Percentiles rank a stretch among this genome's conserved stretches.
Evolutionary conservation across 2,888 invertebrate genomes (phyloP).

Genomic region (Julus scanicus): DNA sequence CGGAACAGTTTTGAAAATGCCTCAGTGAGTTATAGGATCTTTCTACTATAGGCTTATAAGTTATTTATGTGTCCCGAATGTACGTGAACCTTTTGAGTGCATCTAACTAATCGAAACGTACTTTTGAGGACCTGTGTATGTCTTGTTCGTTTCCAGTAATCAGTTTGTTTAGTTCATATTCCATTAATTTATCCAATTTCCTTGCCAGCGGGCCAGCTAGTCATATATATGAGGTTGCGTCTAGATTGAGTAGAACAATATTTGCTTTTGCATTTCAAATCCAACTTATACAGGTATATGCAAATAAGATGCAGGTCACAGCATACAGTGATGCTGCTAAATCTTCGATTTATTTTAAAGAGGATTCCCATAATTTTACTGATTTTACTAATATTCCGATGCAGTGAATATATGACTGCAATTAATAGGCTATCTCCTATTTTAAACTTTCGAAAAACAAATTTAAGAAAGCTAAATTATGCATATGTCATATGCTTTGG

Average conservation of each 20-base stretch:
- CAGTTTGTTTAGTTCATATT: background rate
- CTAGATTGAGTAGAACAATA: too few species aligned
- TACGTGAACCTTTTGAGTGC: background rate
- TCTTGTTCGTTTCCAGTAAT: background rate
- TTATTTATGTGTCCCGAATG: slow-evolving; percentile 12
- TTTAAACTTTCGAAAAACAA: background rate
- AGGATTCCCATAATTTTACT: too few species aligned
- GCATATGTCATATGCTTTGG: background rate
- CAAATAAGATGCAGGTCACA: too few species aligned
- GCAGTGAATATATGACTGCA: too few species aligned
- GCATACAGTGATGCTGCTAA: too few species aligned
- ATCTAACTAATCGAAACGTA: background rate
- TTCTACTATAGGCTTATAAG: background rate
- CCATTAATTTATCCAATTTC: too few species aligned
- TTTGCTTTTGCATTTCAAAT: too few species aligned
- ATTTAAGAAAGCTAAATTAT: background rate
- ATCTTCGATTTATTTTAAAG: too few species aligned
- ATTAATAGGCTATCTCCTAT: background rate
- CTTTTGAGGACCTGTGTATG: background rate
- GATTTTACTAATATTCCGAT: too few species aligned
- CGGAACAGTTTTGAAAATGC: slow-evolving; percentile 14
- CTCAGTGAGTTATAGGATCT: background rate
- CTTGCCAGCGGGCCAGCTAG: too few species aligned
- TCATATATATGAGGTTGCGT: too few species aligned
- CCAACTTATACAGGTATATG: too few species aligned